Evolutionary conservation across 2,888 invertebrate genomes (phyloP), one percentile per base, ranked within the genome.

Genomic region (Pyralis farinalis): DNA sequence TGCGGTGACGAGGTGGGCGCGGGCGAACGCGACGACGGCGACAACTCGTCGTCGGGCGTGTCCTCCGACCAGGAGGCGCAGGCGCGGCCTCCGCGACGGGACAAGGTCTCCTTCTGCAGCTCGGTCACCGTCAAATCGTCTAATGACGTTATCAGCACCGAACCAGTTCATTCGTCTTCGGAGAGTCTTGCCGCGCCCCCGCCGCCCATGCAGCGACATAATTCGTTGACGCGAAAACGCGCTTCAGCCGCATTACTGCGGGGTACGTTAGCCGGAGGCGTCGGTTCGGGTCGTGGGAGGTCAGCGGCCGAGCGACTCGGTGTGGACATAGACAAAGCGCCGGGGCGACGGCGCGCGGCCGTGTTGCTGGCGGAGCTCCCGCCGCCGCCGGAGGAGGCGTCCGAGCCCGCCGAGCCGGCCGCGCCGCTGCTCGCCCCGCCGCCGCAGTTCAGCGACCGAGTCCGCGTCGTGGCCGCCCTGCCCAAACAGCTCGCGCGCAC

Each of bases 371-470:
- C 95, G 7, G 94, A 94, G 68, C 85, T 96, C 40, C 96, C 96
- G 35, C 96, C 96, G 7, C 96, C 96, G 9, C 91, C 93, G 42
- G 95, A 96, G 71, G 92, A 92, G 34, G 81, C 68, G 46, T 71
- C 71, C 32, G 58, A 47, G 47, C 56, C 53, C 44, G 53, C 92
- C 46, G 57, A 55, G 44, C 59, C 64, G 47, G 66, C 53, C n/a
- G 65, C 64, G 42, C 77, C 96, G 9, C 89, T 95, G 49, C 87
- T 95, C 46, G 96, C 96, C 12, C 97, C 97, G 28, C 97, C 97
- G 27, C 97, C 97, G 28, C 97, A 97, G 82, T 97, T 97, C 86
- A 96, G 95, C 79, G 97, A 97, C 84, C 91, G 94, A 58, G 96
- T 95, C 41, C 91, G 96, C 56, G 96, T 96, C 53, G 95, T 96